These are phyloP conservation scores for Agrilus cyanescens DNA, from an alignment of 2,888 invertebrate species.

Conservation along the genomic window DNA sequence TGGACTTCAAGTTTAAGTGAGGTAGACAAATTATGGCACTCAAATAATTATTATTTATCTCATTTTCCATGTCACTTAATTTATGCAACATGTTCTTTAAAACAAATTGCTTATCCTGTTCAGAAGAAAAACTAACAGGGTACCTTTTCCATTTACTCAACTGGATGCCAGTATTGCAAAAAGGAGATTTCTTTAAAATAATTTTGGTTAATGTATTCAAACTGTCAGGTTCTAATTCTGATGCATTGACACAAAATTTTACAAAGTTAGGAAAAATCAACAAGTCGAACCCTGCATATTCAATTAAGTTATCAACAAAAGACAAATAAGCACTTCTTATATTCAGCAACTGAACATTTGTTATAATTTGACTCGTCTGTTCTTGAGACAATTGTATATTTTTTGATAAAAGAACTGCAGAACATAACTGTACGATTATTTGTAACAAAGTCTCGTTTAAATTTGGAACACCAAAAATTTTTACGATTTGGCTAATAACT, in stretches of 20 bases:
- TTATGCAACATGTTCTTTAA: slow-evolving; percentile 33
- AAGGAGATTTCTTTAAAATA: slow-evolving; percentile 52
- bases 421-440: slow-evolving; percentile 44
- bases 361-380: slow-evolving; percentile 55
- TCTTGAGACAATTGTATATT: slow-evolving; percentile 59
- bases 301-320: slow-evolving; percentile 53
- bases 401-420: slow-evolving; percentile 46
- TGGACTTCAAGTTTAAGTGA: slow-evolving; percentile 34
- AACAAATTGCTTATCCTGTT: slow-evolving; percentile 30
- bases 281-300: slow-evolving; percentile 59
- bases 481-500: slow-evolving; percentile 46
- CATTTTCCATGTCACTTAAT: slow-evolving; percentile 31
- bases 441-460: slow-evolving; percentile 38
- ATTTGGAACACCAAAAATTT: slow-evolving; percentile 37
- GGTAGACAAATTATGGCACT: slow-evolving; percentile 44
- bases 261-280: slow-evolving; percentile 58
- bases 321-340: slow-evolving; percentile 46
- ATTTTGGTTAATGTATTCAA: slow-evolving; percentile 54
- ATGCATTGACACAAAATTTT: slow-evolving; percentile 41
- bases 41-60: slow-evolving; percentile 36
- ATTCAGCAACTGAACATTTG: slow-evolving; percentile 47
- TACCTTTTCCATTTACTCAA: slow-evolving; percentile 55
- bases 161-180: slow-evolving; percentile 47
- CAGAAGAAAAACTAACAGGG: slow-evolving; percentile 45
- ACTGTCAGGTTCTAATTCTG: slow-evolving; percentile 41